These are phyloP conservation scores for Toxostoma redivivum DNA, from an alignment of 2,113 vertebrate species.

Conservation along the genomic window DNA sequence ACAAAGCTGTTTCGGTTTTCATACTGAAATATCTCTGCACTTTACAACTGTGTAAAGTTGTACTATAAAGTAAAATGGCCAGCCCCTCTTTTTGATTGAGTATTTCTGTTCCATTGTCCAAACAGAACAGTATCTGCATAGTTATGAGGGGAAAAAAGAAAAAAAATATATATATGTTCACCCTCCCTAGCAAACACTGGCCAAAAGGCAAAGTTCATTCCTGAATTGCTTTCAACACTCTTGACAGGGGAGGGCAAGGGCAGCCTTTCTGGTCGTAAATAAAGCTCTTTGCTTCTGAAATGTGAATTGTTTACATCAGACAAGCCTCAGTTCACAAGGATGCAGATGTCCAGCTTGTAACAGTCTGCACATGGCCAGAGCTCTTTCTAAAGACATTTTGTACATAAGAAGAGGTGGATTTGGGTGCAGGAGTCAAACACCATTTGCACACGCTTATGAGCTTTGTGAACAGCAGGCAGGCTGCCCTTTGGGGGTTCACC, in stretches of 20 bases:
- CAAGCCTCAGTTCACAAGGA: neutral
- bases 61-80: neutral
- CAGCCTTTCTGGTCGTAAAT: slow-evolving; percentile 1
- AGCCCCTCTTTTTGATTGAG: neutral
- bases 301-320: slow-evolving; percentile 31
- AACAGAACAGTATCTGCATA: neutral
- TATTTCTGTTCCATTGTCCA: neutral
- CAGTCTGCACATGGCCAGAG: neutral
- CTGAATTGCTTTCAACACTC: slow-evolving; percentile 19
- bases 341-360: slow-evolving; percentile 6
- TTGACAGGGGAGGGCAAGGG: neutral
- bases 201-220: slow-evolving; percentile 40
- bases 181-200: neutral
- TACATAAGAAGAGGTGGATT: neutral
- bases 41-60: neutral
- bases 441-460: neutral
- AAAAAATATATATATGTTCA: neutral
- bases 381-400: neutral
- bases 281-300: slow-evolving; percentile 40
- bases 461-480: neutral
- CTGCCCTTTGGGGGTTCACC: neutral
- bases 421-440: neutral
- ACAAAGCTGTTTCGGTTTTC: neutral
- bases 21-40: neutral
- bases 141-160: rapidly evolving